These are phyloP conservation scores for Xerus inauris DNA, from an alignment of 2,113 vertebrate genomes.

Conservation along the genomic window DNA sequence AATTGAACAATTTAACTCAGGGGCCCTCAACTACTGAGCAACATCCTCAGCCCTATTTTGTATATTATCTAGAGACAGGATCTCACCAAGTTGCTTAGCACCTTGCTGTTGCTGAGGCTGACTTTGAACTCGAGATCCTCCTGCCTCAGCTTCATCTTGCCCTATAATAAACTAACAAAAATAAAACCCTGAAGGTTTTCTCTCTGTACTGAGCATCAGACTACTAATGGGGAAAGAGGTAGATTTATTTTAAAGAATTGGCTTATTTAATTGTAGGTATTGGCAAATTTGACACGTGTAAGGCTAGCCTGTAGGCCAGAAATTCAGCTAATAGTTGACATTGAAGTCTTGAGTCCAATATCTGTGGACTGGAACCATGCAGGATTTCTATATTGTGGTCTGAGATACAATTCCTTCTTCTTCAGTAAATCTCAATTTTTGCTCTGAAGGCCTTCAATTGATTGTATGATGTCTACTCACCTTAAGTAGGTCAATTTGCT, in stretches of 20 bases:
- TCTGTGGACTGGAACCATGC: neutral
- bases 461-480: neutral
- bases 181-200: neutral
- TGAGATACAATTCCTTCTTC: neutral
- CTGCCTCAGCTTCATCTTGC: neutral
- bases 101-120: too few species aligned
- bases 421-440: neutral
- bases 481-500: neutral
- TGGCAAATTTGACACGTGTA: neutral
- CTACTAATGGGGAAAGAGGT: neutral
- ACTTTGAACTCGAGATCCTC: too few species aligned
- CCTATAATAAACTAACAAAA: neutral
- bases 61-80: too few species aligned
- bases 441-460: neutral
- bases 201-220: neutral
- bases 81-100: too few species aligned
- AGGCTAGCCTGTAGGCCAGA: neutral
- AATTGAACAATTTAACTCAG: too few species aligned
- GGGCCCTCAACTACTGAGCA: too few species aligned
- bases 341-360: neutral
- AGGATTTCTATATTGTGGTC: neutral
- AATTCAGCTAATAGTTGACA: neutral
- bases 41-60: too few species aligned
- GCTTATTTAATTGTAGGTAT: neutral
- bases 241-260: neutral